Evolutionary conservation across 2,888 invertebrate genomes (phyloP).

Genomic region (Sturmia bella): DNA sequence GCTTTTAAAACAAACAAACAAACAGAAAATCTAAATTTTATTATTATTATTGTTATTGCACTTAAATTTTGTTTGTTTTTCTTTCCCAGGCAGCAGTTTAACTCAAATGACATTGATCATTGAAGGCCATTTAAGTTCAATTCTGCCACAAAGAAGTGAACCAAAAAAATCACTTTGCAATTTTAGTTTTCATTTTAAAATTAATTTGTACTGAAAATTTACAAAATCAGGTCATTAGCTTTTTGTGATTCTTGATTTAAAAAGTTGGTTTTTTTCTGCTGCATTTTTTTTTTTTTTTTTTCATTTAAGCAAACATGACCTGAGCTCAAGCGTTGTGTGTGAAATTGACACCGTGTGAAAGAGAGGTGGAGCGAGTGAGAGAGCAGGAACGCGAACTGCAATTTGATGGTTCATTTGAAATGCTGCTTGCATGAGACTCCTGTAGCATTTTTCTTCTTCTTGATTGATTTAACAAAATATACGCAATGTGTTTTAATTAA

Average conservation of each 20-base stretch:
- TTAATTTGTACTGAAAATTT: constrained; percentile 33
- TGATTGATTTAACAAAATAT: constrained; percentile 23
- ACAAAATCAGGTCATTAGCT: constrained; percentile 63
- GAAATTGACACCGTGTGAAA: constrained; percentile 25
- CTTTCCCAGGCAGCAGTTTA: constrained; percentile 33
- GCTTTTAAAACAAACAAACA: constrained; percentile 27
- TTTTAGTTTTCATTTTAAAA: constrained; percentile 29
- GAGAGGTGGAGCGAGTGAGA: not conserved
- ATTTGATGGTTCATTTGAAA: constrained; percentile 57
- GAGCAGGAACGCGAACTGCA: constrained; percentile 19
- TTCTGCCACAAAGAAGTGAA: constrained; percentile 23
- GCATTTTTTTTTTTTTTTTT: not conserved
- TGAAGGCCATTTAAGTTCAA: constrained; percentile 76
- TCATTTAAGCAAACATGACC: constrained; percentile 51
- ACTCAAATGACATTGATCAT: constrained; percentile 78
- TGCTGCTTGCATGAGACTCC: constrained; percentile 30
- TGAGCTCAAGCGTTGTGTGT: constrained; percentile 38
- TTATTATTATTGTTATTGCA: not conserved
- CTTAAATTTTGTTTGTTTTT: not conserved
- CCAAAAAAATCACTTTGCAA: constrained; percentile 37
- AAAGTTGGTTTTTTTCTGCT: constrained; percentile 13
- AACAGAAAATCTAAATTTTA: not conserved
- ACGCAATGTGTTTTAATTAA: constrained; percentile 55
- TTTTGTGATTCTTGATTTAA: constrained; percentile 30
- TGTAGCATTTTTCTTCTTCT: not conserved